Conservation (phyloP, 2,797 vertebrate species). For the Synaphobranchus kaupii region DNA sequence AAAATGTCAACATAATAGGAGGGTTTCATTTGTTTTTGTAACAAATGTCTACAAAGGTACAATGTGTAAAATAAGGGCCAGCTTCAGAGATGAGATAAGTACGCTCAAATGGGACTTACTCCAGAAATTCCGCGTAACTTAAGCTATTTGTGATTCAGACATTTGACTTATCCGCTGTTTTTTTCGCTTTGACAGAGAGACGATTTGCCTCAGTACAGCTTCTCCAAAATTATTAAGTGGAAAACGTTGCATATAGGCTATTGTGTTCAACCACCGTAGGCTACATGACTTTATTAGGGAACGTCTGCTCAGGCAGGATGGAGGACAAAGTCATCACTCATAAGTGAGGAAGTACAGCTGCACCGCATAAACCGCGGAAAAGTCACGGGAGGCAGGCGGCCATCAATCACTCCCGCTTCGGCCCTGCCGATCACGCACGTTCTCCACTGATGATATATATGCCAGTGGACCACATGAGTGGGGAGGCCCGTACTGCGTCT, state of each 20-base stretch:
- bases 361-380: not conserved
- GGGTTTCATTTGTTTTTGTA: not conserved
- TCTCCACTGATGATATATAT: not conserved
- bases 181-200: too few relatives aligned
- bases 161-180: too few relatives aligned
- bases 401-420: not conserved
- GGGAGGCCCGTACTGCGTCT: not conserved
- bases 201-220: too few relatives aligned
- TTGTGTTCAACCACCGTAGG: too few relatives aligned
- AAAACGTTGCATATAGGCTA: too few relatives aligned
- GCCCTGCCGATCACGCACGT: not conserved
- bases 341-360: not conserved
- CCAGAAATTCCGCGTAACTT: too few relatives aligned
- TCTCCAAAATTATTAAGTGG: too few relatives aligned
- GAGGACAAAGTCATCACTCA: conserved; percentile 3
- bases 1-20: too few relatives aligned
- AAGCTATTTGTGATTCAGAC: too few relatives aligned
- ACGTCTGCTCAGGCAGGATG: not conserved
- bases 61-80: not conserved
- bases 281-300: not conserved
- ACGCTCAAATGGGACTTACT: too few relatives aligned
- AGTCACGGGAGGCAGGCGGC: not conserved
- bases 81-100: too few relatives aligned
- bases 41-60: not conserved
- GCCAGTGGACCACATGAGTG: not conserved